Evolutionary conservation across 1,140 invertebrate species (phyloP), one percentile per base, ranked within the genome.

Genomic region (Adoxophyes honmai): DNA sequence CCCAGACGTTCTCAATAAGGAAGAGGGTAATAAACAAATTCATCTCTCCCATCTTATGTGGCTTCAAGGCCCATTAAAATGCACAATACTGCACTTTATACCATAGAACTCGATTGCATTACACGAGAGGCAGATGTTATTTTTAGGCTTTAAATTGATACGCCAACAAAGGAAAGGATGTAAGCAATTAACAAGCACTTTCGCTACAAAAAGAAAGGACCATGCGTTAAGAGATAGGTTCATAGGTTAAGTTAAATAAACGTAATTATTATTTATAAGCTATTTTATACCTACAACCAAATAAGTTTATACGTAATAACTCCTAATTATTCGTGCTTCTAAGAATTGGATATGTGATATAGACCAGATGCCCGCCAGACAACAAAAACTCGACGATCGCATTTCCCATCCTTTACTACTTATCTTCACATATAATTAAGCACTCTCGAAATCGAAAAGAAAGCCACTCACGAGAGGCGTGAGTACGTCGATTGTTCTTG

Each of bases 11-110:
- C 83, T 83, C 86, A 88, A 88, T 88, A 86, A 88, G 86, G 86
- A 88, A 88, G 83, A 81, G 79, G 81, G 81, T 80, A 88, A 88
- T 88, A 88, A 88, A 88, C 81, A 83, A 86, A 88, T 86, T 86
- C 86, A 88, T 82, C 86, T 85, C 81, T 78, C 76, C 71, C 78
- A 82, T 88, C 83, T 86, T 85, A 84, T 81, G 81, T 76, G 78
- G 81, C 82, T 83, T 75, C 73, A 72, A 68, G 62, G 81, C 66
- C 78, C 76, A 83, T 86, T 86, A 82, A 83, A 87, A 85, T 81
- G 83, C 83, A 85, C 83, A 88, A 88, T 86, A 78, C 82, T 86
- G 85, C 80, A 84, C 79, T 88, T 75, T 78, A 84, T 84, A 74
- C 76, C 71, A 77, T 77, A 74, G 70, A 72, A 64, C 48, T 34